phyloP scores from a whole-genome alignment of 1,140 invertebrate genomes.

The Meloidogyne hapla region DNA sequence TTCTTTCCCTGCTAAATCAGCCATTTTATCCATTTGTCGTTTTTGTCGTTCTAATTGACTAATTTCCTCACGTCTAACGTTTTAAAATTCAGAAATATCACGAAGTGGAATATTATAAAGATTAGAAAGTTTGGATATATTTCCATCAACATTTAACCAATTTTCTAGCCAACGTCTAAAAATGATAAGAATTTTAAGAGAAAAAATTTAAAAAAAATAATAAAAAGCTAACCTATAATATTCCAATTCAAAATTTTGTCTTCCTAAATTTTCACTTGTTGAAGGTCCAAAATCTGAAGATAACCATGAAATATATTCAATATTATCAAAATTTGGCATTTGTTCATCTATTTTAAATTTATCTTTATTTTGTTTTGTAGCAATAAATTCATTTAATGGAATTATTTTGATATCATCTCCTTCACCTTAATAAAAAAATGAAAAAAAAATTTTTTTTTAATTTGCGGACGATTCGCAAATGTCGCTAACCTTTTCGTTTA shows the following conservation, averaged over 20 bases:
- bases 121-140: not conserved
- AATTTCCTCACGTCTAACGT: conserved; percentile 2
- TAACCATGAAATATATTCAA: not conserved
- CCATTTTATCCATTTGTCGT: conserved; percentile 20
- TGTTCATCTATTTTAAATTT: too few relatives aligned
- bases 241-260: not conserved
- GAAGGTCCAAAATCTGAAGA: not conserved
- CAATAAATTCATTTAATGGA: not conserved
- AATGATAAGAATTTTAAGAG: not conserved
- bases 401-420: not conserved
- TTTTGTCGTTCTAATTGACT: conserved; percentile 22
- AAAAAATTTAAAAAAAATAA: not conserved
- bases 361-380: not conserved
- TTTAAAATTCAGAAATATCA: conserved; percentile 20
- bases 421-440: not conserved
- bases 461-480: not conserved
- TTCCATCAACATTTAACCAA: not conserved
- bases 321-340: not conserved
- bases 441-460: too few relatives aligned
- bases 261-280: not conserved
- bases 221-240: too few relatives aligned
- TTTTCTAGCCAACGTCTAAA: conserved; percentile 23
- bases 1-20: not conserved
- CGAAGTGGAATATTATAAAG: conserved; percentile 14
- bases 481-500: not conserved